Percentiles rank a stretch among this genome's conserved stretches.
phyloP scores from a whole-genome alignment of 2,113 vertebrate species.

The Eupsittula cactorum region DNA sequence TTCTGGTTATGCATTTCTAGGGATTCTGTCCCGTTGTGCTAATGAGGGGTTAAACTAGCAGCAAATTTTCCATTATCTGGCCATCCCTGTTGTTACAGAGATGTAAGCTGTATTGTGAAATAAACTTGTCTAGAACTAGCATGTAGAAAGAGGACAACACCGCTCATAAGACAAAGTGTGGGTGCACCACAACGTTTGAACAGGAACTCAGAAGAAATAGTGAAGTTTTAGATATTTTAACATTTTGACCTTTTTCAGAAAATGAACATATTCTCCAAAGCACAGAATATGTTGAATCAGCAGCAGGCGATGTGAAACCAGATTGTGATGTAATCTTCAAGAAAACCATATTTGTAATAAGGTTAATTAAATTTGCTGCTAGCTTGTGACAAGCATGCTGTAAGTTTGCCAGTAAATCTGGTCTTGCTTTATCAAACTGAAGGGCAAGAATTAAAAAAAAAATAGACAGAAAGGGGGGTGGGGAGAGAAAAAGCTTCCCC shows the following conservation, averaged over 20 bases:
- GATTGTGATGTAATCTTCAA: slow-evolving; percentile 77
- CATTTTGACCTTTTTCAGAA: slow-evolving; percentile 72
- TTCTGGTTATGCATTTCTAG: background rate
- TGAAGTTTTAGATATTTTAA: slow-evolving; percentile 60
- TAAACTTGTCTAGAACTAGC: background rate
- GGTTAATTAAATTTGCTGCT: slow-evolving; percentile 80
- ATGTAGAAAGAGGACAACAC: background rate
- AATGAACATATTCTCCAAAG: slow-evolving; percentile 70
- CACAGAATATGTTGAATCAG: slow-evolving; percentile 68
- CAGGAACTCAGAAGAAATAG: background rate
- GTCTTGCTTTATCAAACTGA: slow-evolving; percentile 71
- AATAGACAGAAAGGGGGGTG: background rate
- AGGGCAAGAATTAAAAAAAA: slow-evolving; percentile 55
- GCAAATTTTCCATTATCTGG: background rate
- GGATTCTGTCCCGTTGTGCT: background rate
- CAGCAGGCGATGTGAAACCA: slow-evolving; percentile 65
- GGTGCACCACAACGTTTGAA: background rate
- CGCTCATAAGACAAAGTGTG: background rate
- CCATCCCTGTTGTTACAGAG: background rate
- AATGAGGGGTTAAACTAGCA: slow-evolving; percentile 8
- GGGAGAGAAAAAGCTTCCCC: background rate
- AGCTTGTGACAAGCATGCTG: slow-evolving; percentile 72
- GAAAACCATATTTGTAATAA: slow-evolving; percentile 79
- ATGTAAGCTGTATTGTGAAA: background rate
- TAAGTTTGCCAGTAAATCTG: slow-evolving; percentile 75